Evolutionary conservation across 2,888 invertebrate genomes (phyloP).

Genomic region (Parapristionchus giblindavisi): DNA sequence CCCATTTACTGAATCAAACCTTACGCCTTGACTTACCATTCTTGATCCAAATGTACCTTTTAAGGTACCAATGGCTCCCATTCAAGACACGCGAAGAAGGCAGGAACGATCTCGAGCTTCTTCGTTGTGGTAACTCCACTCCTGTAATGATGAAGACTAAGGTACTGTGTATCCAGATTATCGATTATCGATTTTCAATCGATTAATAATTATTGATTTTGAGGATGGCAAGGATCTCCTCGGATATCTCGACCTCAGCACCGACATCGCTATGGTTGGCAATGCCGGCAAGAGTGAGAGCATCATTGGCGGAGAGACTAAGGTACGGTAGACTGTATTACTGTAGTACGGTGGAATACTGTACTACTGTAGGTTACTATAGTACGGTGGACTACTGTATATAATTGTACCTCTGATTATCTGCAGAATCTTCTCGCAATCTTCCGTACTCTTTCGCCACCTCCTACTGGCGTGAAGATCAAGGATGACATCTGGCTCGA

Average conservation of each 20-base stretch:
- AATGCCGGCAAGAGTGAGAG: constrained; percentile 51
- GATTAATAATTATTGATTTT: too few relatives aligned
- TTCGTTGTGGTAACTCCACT: constrained; percentile 56
- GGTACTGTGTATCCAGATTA: too few relatives aligned
- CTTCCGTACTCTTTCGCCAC: constrained; percentile 55
- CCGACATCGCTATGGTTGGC: constrained; percentile 52
- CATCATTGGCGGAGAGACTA: constrained; percentile 48
- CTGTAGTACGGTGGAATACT: background rate
- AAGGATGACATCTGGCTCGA: constrained; percentile 59
- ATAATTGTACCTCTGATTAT: background rate
- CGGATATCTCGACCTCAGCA: constrained; percentile 54
- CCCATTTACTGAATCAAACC: too few relatives aligned
- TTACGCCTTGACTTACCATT: background rate
- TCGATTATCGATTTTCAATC: background rate
- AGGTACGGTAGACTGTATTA: constrained; percentile 34
- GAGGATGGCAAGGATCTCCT: constrained; percentile 48
- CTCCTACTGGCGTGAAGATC: constrained; percentile 56
- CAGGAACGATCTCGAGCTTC: constrained; percentile 39
- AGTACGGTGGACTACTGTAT: background rate
- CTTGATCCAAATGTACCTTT: background rate
- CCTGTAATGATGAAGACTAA: constrained; percentile 53
- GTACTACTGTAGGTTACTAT: background rate
- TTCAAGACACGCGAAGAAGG: constrained; percentile 44
- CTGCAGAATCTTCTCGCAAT: constrained; percentile 48
- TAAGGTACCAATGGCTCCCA: constrained; percentile 60